Evolutionary conservation across 2,888 invertebrate species (phyloP).

Genomic region (Pharmacophagus antenor): DNA sequence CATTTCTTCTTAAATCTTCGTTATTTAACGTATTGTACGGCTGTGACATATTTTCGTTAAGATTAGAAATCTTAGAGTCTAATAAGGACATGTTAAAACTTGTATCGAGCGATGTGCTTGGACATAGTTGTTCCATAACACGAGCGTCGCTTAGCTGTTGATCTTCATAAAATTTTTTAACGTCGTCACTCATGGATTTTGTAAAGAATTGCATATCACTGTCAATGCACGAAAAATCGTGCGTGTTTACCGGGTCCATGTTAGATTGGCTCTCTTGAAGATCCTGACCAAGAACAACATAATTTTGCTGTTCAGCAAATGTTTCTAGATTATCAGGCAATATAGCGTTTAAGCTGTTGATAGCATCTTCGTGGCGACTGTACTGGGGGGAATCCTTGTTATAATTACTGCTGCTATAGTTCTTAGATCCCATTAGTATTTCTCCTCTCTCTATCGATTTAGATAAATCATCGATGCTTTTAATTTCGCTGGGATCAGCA

Average conservation of each 20-base stretch:
- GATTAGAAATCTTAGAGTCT: conserved; percentile 60
- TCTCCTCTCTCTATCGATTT: conserved; percentile 74
- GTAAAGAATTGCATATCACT: conserved; percentile 76
- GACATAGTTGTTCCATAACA: conserved; percentile 66
- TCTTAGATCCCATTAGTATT: conserved; percentile 62
- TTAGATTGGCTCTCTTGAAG: conserved; percentile 55
- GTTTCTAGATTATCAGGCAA: conserved; percentile 70
- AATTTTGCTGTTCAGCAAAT: conserved; percentile 68
- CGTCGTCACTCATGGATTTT: conserved; percentile 74
- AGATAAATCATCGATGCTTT: conserved; percentile 74
- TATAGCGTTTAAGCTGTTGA: conserved; percentile 66
- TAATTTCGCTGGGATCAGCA: conserved; percentile 72
- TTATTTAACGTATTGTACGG: conserved; percentile 58
- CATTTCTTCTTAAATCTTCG: conserved; percentile 64
- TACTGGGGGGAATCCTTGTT: conserved; percentile 55
- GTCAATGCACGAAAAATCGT: conserved; percentile 72
- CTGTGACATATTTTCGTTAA: conserved; percentile 57
- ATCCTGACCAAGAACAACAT: conserved; percentile 61
- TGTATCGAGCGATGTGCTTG: conserved; percentile 63
- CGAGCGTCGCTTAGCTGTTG: conserved; percentile 63
- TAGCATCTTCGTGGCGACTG: conserved; percentile 60
- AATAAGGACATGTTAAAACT: conserved; percentile 69
- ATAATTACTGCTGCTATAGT: conserved; percentile 48
- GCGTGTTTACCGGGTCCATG: conserved; percentile 56
- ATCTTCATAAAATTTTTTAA: conserved; percentile 73